These are phyloP conservation scores for Pristionchus mayeri DNA, from an alignment of 2,888 invertebrate genomes.

Conservation along the genomic window DNA sequence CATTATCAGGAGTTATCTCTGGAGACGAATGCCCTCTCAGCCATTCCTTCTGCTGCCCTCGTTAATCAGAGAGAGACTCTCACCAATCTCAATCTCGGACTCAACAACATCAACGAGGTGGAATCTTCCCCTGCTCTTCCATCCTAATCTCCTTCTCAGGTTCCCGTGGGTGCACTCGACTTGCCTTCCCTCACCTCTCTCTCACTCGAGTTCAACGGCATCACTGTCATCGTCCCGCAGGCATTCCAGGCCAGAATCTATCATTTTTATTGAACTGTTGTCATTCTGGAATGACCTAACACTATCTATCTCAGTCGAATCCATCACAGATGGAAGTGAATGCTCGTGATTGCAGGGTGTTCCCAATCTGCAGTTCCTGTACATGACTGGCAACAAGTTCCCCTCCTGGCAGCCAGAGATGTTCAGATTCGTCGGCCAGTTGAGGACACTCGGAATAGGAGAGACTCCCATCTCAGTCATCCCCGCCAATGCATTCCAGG, in stretches of 20 bases:
- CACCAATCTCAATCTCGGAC: constrained; percentile 74
- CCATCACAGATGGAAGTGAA: not conserved
- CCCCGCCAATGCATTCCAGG: constrained; percentile 75
- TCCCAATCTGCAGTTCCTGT: constrained; percentile 75
- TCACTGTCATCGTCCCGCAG: constrained; percentile 73
- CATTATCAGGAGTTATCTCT: constrained; percentile 72
- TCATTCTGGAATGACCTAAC: not conserved
- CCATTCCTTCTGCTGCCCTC: constrained; percentile 73
- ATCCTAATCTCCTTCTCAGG: constrained; percentile 54
- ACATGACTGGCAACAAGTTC: constrained; percentile 76
- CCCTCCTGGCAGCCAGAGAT: constrained; percentile 74
- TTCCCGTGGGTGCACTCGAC: constrained; percentile 75
- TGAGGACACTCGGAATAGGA: constrained; percentile 75
- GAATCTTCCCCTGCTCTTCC: not conserved
- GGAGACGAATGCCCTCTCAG: constrained; percentile 73
- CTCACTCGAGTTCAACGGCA: constrained; percentile 76
- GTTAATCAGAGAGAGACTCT: constrained; percentile 69
- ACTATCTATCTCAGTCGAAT: too few relatives aligned
- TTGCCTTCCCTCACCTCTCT: constrained; percentile 74
- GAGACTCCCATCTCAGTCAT: constrained; percentile 76
- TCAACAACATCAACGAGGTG: constrained; percentile 70
- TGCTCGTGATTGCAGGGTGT: constrained; percentile 60
- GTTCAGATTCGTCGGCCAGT: constrained; percentile 73
- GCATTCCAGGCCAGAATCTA: constrained; percentile 71
- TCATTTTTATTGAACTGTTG: not conserved